Percentiles rank a stretch among this genome's conserved stretches.
Conservation (phyloP, 2,888 invertebrate species). For the Metellina segmentata region DNA sequence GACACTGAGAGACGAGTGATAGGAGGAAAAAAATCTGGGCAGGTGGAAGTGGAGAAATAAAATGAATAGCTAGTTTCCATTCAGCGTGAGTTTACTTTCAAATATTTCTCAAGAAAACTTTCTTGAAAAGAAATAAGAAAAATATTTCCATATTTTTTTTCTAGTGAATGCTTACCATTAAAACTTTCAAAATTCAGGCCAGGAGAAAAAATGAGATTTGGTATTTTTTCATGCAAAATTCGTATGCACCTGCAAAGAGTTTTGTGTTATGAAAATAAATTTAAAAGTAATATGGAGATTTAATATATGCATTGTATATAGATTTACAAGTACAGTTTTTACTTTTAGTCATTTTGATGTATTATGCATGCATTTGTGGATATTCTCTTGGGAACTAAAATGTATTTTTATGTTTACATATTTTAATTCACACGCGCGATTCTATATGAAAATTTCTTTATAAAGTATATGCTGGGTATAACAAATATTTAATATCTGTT, state of each 20-base stretch:
- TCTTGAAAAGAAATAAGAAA: slow-evolving; percentile 37
- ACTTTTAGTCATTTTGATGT: no score
- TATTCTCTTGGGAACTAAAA: no score
- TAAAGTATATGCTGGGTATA: no score
- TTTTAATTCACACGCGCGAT: no score
- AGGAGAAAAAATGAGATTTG: not conserved
- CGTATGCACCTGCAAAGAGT: not conserved
- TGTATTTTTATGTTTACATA: no score
- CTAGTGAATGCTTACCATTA: slow-evolving; percentile 33
- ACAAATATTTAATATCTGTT: no score
- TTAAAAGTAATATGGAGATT: no score
- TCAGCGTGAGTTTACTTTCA: slow-evolving; percentile 36
- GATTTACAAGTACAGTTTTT: no score
- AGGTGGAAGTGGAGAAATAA: slow-evolving; percentile 34
- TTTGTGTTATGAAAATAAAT: no score
- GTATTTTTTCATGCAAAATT: not conserved
- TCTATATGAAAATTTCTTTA: no score
- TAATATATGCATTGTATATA: no score
- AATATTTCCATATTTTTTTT: slow-evolving; percentile 33
- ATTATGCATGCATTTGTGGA: no score
- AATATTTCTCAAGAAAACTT: slow-evolving; percentile 39
- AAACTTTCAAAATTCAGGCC: not conserved
- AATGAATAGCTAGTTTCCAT: slow-evolving; percentile 52
- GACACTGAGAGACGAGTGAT: not conserved
- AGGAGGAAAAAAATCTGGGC: not conserved